phyloP scores from a whole-genome alignment of 1,140 invertebrate species.

The Drosophila persimilis region DNA sequence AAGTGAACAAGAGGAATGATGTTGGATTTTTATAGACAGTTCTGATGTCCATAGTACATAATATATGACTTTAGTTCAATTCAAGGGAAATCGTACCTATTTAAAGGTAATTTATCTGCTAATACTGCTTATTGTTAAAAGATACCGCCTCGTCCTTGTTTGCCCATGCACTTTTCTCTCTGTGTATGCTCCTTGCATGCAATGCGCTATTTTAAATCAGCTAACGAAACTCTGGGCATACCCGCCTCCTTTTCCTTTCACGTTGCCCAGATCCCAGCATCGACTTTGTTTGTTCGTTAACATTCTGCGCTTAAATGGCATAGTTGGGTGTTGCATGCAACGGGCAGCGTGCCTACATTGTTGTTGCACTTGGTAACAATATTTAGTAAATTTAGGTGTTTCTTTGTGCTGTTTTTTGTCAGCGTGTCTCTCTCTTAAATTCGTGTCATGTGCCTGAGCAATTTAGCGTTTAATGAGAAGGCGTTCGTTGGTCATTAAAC shows the following conservation, averaged over 20 bases:
- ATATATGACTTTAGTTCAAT: too few species aligned
- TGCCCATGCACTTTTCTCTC: not conserved
- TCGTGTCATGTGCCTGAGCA: slow-evolving; percentile 75
- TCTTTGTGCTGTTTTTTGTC: slow-evolving; percentile 29
- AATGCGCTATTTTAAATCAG: slow-evolving; percentile 57
- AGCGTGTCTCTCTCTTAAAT: slow-evolving; percentile 56
- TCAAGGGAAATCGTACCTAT: too few species aligned
- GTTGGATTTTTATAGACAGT: too few species aligned
- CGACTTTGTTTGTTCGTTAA: slow-evolving; percentile 76
- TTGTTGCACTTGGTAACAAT: slow-evolving; percentile 54
- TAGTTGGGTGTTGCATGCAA: slow-evolving; percentile 66
- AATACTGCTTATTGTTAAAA: too few species aligned
- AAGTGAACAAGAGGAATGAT: not conserved
- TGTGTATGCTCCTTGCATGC: slow-evolving; percentile 46
- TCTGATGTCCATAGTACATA: too few species aligned
- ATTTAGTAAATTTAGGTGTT: slow-evolving; percentile 58
- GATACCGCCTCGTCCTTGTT: too few species aligned
- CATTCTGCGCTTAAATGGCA: slow-evolving; percentile 62
- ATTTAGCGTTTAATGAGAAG: slow-evolving; percentile 81
- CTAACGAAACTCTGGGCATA: slow-evolving; percentile 53
- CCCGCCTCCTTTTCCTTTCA: not conserved
- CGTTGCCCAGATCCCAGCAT: slow-evolving; percentile 27
- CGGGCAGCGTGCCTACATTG: slow-evolving; percentile 20
- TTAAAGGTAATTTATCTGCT: too few species aligned
- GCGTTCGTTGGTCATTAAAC: slow-evolving; percentile 77